These are phyloP conservation scores for Karalla daura DNA, from an alignment of 2,797 vertebrate genomes.

Conservation along the genomic window DNA sequence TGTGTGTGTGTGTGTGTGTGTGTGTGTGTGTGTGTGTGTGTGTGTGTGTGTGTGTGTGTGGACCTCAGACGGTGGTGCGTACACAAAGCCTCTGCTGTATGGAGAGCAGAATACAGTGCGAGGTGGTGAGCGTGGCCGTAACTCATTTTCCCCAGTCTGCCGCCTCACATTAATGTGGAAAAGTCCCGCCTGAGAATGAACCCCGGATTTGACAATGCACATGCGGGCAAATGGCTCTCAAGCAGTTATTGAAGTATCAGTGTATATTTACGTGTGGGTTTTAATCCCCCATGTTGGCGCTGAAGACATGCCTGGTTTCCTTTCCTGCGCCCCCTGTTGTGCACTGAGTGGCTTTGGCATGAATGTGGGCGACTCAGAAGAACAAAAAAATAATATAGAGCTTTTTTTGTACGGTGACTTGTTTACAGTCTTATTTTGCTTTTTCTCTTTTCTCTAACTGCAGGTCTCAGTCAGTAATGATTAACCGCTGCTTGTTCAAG, in stretches of 20 bases:
- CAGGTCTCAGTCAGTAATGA: slow-evolving; percentile 78
- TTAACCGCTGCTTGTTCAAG: slow-evolving; percentile 81
- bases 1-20: slow-evolving; percentile 45
- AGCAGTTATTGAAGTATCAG: slow-evolving; percentile 3
- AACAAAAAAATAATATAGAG: slow-evolving; percentile 45
- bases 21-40: background rate
- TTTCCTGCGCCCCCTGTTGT: background rate
- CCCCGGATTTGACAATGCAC: background rate
- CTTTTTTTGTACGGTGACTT: slow-evolving; percentile 76
- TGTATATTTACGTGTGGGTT: background rate
- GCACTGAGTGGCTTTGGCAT: background rate
- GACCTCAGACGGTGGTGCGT: slow-evolving; percentile 14
- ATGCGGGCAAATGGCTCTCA: slow-evolving; percentile 1
- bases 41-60: background rate
- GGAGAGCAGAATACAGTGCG: slow-evolving; percentile 17
- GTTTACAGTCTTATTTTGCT: slow-evolving; percentile 75
- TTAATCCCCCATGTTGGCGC: background rate
- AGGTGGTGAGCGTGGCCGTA: slow-evolving; percentile 32
- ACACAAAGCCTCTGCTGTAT: slow-evolving; percentile 74
- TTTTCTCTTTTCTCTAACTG: slow-evolving; percentile 56
- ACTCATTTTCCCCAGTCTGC: slow-evolving; percentile 31
- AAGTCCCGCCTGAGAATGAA: slow-evolving; percentile 7
- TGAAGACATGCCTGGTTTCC: slow-evolving; percentile 3
- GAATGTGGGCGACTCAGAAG: background rate
- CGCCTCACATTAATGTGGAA: slow-evolving; percentile 23